Evolutionary conservation across 1,140 invertebrate species (phyloP).

Genomic region (Atta cephalotes): DNA sequence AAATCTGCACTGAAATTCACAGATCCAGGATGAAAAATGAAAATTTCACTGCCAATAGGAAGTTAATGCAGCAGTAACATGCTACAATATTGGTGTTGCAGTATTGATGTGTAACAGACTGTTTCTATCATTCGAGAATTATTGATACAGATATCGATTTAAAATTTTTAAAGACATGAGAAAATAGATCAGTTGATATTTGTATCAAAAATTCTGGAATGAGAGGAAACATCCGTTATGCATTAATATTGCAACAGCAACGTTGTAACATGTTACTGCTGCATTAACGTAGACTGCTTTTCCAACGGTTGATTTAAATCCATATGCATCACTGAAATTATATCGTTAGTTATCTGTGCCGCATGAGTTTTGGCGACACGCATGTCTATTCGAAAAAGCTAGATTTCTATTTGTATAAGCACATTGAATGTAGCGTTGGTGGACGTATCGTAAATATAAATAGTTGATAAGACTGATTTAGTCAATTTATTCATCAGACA

Average conservation of each 20-base stretch:
- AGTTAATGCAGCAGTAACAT: neutral
- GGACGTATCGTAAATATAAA: conserved; percentile 19
- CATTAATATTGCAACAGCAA: conserved; percentile 5
- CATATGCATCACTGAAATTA: neutral
- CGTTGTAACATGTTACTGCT: neutral
- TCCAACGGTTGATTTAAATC: neutral
- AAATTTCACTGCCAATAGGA: no score
- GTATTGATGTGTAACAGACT: neutral
- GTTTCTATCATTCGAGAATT: neutral
- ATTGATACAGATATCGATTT: neutral
- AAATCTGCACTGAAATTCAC: no score
- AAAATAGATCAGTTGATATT: neutral
- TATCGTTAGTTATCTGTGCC: neutral
- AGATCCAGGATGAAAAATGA: no score
- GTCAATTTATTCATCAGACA: neutral
- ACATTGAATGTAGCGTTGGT: neutral
- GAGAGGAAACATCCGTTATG: neutral
- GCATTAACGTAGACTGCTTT: neutral
- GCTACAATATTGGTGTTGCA: neutral
- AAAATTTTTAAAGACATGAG: neutral
- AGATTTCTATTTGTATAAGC: conserved; percentile 8
- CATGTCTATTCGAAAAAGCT: neutral
- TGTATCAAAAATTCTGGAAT: neutral
- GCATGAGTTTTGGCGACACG: neutral
- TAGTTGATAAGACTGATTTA: neutral